Evolutionary conservation across 2,888 invertebrate species (phyloP), one percentile per base, ranked within the genome.

Genomic region (Lutraria lutraria): DNA sequence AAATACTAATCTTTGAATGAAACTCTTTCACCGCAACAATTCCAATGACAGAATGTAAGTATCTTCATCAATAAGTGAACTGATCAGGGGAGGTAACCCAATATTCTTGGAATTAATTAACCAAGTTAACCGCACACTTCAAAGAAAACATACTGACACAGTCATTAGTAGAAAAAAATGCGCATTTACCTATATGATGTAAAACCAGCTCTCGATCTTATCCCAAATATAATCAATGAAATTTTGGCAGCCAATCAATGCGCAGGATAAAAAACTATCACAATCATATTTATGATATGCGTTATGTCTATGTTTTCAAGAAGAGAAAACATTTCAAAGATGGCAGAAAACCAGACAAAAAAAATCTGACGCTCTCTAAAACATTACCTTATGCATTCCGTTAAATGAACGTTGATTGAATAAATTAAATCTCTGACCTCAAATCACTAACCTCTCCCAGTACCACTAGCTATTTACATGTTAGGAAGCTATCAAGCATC

Each of bases 281-380:
- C 25, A 25, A 68, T 8, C 43, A 43, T 68, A 8, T 68, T 68
- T 25, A 25, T 68, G 63, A 68, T n/a, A n/a, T 68, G 25, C 63
- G 63, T 63, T 63, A 63, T 63, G 63, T 63, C 63, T 63, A 63
- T 63, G 63, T 63, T 63, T 63, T 63, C 63, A n/a, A 68, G 25
- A 60, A 25, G 63, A 68, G 63, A 68, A 68, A 68, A 68, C 25
- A 68, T 68, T 68, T 68, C 63, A 68, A 68, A 68, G 63, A 68
- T 68, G 3, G 63, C n/a, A n/a, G 8, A 13, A 13, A 68, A 68
- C 63, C 63, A 68, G 63, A 63, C 63, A 21, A 63, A 63, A 63
- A 16, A 63, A 19, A 56, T 56, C 56, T 56, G 56, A 56, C 56
- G 56, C 13, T 56, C 12, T 56, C 56, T 56, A 16, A 16, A 56